Percentiles rank a stretch among this genome's conserved stretches.
Conservation (phyloP, 2,888 invertebrate species). For the Tinea trinotella region DNA sequence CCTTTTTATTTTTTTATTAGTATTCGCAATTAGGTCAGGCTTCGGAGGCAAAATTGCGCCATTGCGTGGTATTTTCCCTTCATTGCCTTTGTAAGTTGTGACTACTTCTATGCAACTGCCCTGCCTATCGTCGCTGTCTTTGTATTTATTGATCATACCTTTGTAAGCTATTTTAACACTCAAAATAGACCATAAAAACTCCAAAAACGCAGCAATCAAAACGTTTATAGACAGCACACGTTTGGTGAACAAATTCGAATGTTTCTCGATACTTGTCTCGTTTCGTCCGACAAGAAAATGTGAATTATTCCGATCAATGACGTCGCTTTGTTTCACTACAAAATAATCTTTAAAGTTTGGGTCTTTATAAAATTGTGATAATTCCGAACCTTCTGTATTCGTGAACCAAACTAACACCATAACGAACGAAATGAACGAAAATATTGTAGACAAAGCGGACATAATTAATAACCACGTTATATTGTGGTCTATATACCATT, state of each 20-base stretch:
- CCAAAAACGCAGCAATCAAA: slow-evolving; percentile 70
- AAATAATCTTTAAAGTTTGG: slow-evolving; percentile 50
- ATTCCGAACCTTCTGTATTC: slow-evolving; percentile 39
- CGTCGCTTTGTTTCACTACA: slow-evolving; percentile 47
- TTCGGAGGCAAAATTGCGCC: slow-evolving; percentile 54
- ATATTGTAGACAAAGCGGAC: slow-evolving; percentile 65
- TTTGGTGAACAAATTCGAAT: slow-evolving; percentile 46
- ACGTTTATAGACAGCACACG: slow-evolving; percentile 72
- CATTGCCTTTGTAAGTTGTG: slow-evolving; percentile 70
- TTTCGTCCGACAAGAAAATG: slow-evolving; percentile 49
- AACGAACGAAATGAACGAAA: slow-evolving; percentile 55
- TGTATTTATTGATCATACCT: slow-evolving; percentile 75
- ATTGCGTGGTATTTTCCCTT: slow-evolving; percentile 45
- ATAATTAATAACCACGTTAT: slow-evolving; percentile 45
- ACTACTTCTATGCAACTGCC: slow-evolving; percentile 68
- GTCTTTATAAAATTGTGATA: slow-evolving; percentile 54
- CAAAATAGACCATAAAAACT: slow-evolving; percentile 73
- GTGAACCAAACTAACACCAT: slow-evolving; percentile 57
- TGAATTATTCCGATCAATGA: slow-evolving; percentile 47
- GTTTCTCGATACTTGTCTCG: slow-evolving; percentile 30
- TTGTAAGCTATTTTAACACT: slow-evolving; percentile 72
- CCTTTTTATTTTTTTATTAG: slow-evolving; percentile 65
- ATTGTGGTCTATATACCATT: slow-evolving; percentile 78
- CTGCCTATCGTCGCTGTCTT: slow-evolving; percentile 54
- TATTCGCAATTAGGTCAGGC: slow-evolving; percentile 68